Evolutionary conservation across 2,797 vertebrate genomes (phyloP), one percentile per base, ranked within the genome.

Genomic region (Yasuhikotakia modesta): DNA sequence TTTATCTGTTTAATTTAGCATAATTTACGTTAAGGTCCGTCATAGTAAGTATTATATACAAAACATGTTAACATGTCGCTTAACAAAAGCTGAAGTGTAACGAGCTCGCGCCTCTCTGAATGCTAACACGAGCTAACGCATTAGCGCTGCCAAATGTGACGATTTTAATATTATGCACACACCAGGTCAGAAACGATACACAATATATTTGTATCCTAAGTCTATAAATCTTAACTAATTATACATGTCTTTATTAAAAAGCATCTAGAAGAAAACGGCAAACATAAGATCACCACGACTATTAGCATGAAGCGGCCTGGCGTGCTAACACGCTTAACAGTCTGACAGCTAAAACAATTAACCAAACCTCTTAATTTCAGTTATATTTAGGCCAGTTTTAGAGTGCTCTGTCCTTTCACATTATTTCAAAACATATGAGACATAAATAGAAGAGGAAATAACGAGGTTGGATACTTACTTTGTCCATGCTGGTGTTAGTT

Each of bases 401-500:
- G 17, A 5, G 4, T 22, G 35, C 12, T 3, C 17, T 1, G 1
- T 30, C 2, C 1, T 53, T 64, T 52, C n/a, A n/a, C 30, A 16
- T 10, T 1, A 5, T 19, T 39, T 4, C 14, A 22, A 43, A 1
- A 24, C 1, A 3, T 10, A 1, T 22, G 32, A 57, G 5, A 70
- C 50, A 4, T 10, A 13, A 27, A 7, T n/a, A 58, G 17, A 58
- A 48, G 22, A 45, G 21, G 0, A 8, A 27, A 46, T 39, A 32
- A 24, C 16, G 5, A 52, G 16, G 1, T 6, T 10, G 24, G 7
- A 53, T 52, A 81, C 81, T 83, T 79, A 85, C 84, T 81, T 85
- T 85, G 50, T 85, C 84, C 84, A 85, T 85, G 30, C 27, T 83
- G 61, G 43, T 48, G 43, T 10, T 32, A 55, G 68, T 32, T 32